A percentile compares a stretch with the other conserved stretches of the same genome.
Conservation (phyloP, 2,888 invertebrate species). For the Lymantria dispar region DNA sequence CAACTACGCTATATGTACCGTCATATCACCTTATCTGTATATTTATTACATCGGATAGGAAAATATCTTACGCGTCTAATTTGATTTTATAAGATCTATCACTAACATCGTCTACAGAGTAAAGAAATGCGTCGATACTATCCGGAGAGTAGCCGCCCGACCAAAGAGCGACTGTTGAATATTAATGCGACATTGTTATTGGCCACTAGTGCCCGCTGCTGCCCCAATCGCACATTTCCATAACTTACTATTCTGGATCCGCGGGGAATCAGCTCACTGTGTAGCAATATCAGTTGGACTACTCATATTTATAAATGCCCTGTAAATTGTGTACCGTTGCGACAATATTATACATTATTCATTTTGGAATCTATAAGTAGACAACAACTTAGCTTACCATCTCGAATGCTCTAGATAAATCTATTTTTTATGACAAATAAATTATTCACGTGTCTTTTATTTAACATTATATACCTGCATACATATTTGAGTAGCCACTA, state of each 20-base stretch:
- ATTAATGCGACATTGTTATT: constrained; percentile 82
- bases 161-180: constrained; percentile 79
- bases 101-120: constrained; percentile 48
- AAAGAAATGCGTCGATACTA: constrained; percentile 68
- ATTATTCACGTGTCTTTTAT: constrained; percentile 52
- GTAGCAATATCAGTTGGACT: constrained; percentile 68
- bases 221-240: constrained; percentile 81
- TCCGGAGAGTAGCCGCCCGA: constrained; percentile 63
- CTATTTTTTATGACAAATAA: constrained; percentile 22
- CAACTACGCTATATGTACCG: too few species aligned
- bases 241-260: constrained; percentile 82
- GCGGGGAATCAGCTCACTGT: constrained; percentile 74
- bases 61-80: constrained; percentile 8
- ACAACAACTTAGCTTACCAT: constrained; percentile 37
- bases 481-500: constrained; percentile 22
- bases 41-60: too few species aligned
- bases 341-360: constrained; percentile 59
- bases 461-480: constrained; percentile 40
- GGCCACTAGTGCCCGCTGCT: constrained; percentile 78
- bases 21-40: too few species aligned
- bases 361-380: constrained; percentile 54
- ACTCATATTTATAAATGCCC: constrained; percentile 55
- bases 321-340: constrained; percentile 58
- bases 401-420: constrained; percentile 39
- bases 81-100: constrained; percentile 45